These are phyloP conservation scores for Scrobipalpa atriplicella DNA, from an alignment of 2,888 invertebrate genomes.

Conservation along the genomic window DNA sequence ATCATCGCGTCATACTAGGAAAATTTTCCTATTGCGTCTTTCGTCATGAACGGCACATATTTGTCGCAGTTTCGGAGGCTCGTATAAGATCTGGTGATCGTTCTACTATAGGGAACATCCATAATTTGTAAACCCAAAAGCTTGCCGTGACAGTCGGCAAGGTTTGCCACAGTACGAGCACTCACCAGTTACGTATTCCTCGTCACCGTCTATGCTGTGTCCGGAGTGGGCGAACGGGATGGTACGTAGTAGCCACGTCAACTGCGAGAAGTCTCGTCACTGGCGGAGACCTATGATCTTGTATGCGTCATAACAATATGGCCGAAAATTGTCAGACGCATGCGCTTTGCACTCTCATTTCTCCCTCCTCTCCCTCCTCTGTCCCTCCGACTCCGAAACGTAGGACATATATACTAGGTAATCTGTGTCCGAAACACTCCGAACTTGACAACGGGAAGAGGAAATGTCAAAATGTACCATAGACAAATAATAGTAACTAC, in stretches of 20 bases:
- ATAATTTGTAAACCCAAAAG: slow-evolving; percentile 71
- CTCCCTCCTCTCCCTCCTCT: slow-evolving; percentile 31
- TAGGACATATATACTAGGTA: no score
- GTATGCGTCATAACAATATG: slow-evolving; percentile 90
- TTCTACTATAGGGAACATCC: slow-evolving; percentile 60
- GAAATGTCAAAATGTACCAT: slow-evolving; percentile 25
- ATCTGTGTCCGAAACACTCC: slow-evolving; percentile 29
- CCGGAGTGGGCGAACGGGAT: slow-evolving; percentile 96
- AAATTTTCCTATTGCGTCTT: slow-evolving; percentile 76
- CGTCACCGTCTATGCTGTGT: slow-evolving; percentile 97
- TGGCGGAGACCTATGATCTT: slow-evolving; percentile 89
- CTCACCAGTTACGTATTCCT: slow-evolving; percentile 97
- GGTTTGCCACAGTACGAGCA: slow-evolving; percentile 83
- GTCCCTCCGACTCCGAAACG: slow-evolving; percentile 26
- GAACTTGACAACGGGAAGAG: slow-evolving; percentile 31
- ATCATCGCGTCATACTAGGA: slow-evolving; percentile 71
- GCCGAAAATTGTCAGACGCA: slow-evolving; percentile 82
- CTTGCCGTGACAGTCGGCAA: slow-evolving; percentile 79
- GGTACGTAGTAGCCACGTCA: slow-evolving; percentile 97
- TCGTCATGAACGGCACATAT: slow-evolving; percentile 61
- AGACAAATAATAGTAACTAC: slow-evolving; percentile 7
- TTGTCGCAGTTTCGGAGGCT: slow-evolving; percentile 46
- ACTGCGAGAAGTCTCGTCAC: slow-evolving; percentile 94
- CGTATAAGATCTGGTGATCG: slow-evolving; percentile 50
- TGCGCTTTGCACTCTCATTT: slow-evolving; percentile 57